Base-by-base conservation (phyloP, 1,140 invertebrate genomes). In the Pomacea maculata region DNA sequence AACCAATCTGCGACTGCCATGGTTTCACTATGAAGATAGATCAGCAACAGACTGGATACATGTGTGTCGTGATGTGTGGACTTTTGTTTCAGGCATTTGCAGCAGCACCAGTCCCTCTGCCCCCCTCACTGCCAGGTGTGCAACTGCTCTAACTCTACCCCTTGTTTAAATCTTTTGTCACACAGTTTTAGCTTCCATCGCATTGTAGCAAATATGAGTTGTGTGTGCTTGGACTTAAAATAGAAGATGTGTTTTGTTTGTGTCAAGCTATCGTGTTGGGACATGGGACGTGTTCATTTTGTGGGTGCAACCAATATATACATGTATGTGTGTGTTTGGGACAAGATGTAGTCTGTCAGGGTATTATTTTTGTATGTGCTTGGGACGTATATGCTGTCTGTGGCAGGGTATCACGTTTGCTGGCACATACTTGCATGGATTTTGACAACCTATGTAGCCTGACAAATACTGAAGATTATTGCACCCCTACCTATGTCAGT, bases 361-460 rank as follows among this genome's bases (percentile, higher is more conserved):
- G 1, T 14, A 57, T 57, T 14, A 57, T 14, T 57, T 57, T 25
- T 25, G 25, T 25, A 25, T 25, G 25, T 25, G 25, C 25, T 25
- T 25, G 25, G 25, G 25, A 25, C 25, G 25, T 57, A 1, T 57
- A 14, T 57, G 9, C 55, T 57, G 55, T 57, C 9, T 61, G 15
- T 61, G 57, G 3, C 79, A 87, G 86, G 68, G 79, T 87, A 1
- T 73, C 80, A 25, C 25, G 75, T 15, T 68, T 86, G 54, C 77
- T 88, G 77, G 78, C 80, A 21, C 74, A 75, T 15, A 75, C 75
- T 10, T 78, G 81, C 70, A 63, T 82, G 67, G 80, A 81, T 61
- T 89, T 87, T 86, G 84, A 86, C 52, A 84, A 87, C 34, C 75
- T 83, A 10, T 88, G 87, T 82, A 84, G 83, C 76, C 80, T 86